phyloP scores from a whole-genome alignment of 2,888 invertebrate species.

The Cheilosia scutellata region DNA sequence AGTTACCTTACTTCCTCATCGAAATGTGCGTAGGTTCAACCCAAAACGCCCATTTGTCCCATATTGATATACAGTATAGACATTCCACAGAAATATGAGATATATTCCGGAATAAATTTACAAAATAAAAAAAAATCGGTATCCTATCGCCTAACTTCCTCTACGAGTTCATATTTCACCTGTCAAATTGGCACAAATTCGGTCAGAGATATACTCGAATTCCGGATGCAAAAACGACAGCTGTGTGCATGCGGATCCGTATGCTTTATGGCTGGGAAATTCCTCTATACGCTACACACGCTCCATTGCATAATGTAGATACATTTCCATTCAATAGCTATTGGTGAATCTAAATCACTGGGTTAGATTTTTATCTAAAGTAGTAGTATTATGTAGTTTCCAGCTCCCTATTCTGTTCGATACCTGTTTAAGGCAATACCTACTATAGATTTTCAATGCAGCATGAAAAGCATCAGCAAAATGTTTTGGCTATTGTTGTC shows the following conservation, averaged over 20 bases:
- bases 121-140: background rate
- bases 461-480: constrained; percentile 50
- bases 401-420: constrained; percentile 25
- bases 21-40: constrained; percentile 52
- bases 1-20: constrained; percentile 64
- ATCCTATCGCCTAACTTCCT: constrained; percentile 47
- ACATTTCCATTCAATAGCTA: constrained; percentile 58
- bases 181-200: constrained; percentile 70
- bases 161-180: constrained; percentile 70
- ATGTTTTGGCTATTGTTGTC: constrained; percentile 64
- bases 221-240: constrained; percentile 71
- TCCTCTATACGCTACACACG: constrained; percentile 28
- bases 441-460: constrained; percentile 26
- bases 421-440: constrained; percentile 59
- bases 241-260: constrained; percentile 23
- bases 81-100: constrained; percentile 61
- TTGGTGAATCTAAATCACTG: constrained; percentile 65
- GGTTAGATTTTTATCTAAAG: constrained; percentile 75
- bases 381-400: constrained; percentile 69
- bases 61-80: background rate
- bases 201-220: constrained; percentile 47
- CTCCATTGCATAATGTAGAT: constrained; percentile 67
- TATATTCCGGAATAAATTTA: constrained; percentile 40
- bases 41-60: constrained; percentile 39
- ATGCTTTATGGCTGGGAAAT: constrained; percentile 29